These are phyloP conservation scores for Desmodus rotundus DNA, from an alignment of 2,113 vertebrate genomes.

Conservation along the genomic window DNA sequence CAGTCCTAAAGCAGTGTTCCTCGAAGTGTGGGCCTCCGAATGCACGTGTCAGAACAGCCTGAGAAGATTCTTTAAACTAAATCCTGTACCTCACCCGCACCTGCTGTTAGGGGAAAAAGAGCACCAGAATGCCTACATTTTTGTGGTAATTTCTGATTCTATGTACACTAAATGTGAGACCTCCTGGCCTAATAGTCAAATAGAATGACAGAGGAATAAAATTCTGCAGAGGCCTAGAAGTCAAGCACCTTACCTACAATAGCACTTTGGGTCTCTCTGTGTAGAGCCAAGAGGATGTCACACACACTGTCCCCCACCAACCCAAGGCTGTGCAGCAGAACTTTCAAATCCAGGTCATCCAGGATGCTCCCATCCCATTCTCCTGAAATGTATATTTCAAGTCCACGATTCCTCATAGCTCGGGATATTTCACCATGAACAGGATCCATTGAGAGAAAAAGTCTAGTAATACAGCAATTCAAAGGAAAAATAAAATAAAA, in stretches of 20 bases:
- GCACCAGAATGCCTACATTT: not conserved
- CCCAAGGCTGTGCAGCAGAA: constrained; percentile 89
- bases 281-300: constrained; percentile 87
- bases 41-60: not conserved
- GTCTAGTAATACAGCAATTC: constrained; percentile 78
- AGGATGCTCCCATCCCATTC: constrained; percentile 82
- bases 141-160: constrained; percentile 1
- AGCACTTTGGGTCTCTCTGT: constrained; percentile 83
- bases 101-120: not conserved
- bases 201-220: not conserved
- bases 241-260: constrained; percentile 85
- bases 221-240: not conserved
- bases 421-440: constrained; percentile 95
- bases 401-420: constrained; percentile 97
- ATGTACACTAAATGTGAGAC: not conserved
- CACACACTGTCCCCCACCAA: constrained; percentile 90
- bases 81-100: not conserved
- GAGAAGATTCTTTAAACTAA: not conserved
- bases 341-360: constrained; percentile 90
- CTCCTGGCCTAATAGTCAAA: not conserved
- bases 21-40: not conserved
- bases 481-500: not conserved
- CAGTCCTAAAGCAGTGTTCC: not conserved
- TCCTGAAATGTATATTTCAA: constrained; percentile 93
- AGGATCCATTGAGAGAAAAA: constrained; percentile 98